Base-by-base conservation (phyloP, 2,888 invertebrate species). In the Thelaira solivaga region DNA sequence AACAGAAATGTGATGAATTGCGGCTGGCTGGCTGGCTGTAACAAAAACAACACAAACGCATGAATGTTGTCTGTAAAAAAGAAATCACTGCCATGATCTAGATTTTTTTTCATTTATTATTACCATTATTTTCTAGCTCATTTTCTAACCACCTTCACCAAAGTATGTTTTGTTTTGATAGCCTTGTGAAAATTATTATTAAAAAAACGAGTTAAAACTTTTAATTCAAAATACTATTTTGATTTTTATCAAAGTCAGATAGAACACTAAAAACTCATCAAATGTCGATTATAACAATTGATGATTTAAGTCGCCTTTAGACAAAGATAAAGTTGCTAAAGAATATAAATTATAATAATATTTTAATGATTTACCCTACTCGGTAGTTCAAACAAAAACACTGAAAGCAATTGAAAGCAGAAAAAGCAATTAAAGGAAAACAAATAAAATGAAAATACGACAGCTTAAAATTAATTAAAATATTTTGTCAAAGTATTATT, bases 251-350 rank as follows among this genome's bases (percentile, higher is more conserved):
- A 16, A 31, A 34, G 18, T 18, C n/a, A 1, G 29, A 31, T 3
- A 53, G 18, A 31, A 20, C 4, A 11, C 24, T 22, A 39, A 22
- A 74, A 45, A 59, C 73, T 74, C 78, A 78, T 78, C 78, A 78
- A 74, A 74, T 74, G 57, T 74, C 78, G 69, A 78, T 78, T 78
- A 74, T 49, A 65, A 24, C 39, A 59, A 53, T 10, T 65, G 47
- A 74, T 74, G 69, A 71, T 78, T 65, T 61, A 55, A 74, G 47
- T 67, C 47, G 67, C 8, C 34, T 43, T 65, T 49, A 62, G 55
- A 16, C 8, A 10, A 49, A 47, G 24, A 29, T n/a, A 53, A 74
- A 51, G 13, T 4, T 49, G 11, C 34, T 18, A 61, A 45, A 71
- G 24, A 51, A 64, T 43, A 29, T 39, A 11, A 20, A 22, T 43